These are phyloP conservation scores for Dicyrtomina minuta DNA, from an alignment of 2,888 invertebrate genomes.

Conservation along the genomic window DNA sequence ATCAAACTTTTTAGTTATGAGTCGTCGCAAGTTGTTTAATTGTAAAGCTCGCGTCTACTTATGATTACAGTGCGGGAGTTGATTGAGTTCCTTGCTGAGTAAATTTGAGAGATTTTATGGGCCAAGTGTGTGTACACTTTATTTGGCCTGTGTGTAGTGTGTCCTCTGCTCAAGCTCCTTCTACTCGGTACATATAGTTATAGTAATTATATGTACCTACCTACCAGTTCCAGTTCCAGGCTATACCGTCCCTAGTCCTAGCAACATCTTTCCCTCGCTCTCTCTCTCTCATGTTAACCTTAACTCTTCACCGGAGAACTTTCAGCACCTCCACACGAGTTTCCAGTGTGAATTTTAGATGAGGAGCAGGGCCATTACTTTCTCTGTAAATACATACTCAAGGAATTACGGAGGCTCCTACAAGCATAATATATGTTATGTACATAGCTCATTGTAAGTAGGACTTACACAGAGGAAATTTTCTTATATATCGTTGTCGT, in stretches of 20 bases:
- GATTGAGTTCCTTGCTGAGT: conserved; percentile 28
- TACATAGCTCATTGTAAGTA: too few relatives aligned
- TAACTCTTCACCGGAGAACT: neutral
- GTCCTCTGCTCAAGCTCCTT: neutral
- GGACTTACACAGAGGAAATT: too few relatives aligned
- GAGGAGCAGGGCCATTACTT: conserved; percentile 4
- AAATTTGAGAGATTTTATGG: conserved; percentile 29
- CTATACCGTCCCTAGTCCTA: too few relatives aligned
- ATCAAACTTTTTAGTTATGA: conserved; percentile 16
- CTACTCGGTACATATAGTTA: neutral
- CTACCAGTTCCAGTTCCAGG: neutral
- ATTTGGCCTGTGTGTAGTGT: too few relatives aligned
- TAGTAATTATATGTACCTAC: neutral
- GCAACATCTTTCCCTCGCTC: neutral
- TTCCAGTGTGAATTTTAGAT: neutral
- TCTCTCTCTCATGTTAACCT: conserved; percentile 7
- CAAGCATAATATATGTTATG: too few relatives aligned
- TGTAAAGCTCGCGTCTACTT: conserved; percentile 15
- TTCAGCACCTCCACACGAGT: conserved; percentile 15
- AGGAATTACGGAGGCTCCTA: too few relatives aligned
- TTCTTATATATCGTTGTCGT: too few relatives aligned
- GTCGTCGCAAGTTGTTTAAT: conserved; percentile 27
- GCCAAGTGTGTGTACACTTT: neutral
- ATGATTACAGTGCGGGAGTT: conserved; percentile 4
- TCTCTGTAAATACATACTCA: neutral